Conservation (phyloP, 2,113 vertebrate species). For the Neogobius melanostomus region DNA sequence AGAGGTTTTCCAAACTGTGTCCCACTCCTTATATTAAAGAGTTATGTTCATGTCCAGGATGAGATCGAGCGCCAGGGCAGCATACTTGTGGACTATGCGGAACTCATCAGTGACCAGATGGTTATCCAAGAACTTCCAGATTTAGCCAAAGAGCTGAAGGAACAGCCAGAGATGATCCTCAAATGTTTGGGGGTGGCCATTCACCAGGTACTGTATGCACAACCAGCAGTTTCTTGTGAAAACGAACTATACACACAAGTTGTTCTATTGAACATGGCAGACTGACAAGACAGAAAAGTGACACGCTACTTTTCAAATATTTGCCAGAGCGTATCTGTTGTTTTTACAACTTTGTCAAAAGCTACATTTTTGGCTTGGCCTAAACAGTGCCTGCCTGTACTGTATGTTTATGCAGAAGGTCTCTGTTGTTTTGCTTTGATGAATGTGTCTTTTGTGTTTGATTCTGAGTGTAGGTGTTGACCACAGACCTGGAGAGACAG, state of each 20-base stretch:
- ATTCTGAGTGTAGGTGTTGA: constrained; percentile 82
- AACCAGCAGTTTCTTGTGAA: neutral
- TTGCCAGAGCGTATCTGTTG: too few relatives aligned
- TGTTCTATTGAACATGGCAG: too few relatives aligned
- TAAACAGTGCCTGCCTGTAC: too few relatives aligned
- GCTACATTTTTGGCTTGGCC: too few relatives aligned
- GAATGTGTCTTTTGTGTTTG: neutral
- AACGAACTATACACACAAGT: too few relatives aligned
- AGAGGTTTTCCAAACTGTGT: too few relatives aligned
- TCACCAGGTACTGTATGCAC: constrained; percentile 84
- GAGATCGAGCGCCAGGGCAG: constrained; percentile 98
- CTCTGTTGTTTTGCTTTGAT: neutral
- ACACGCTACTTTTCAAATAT: too few relatives aligned
- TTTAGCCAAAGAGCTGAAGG: constrained; percentile 81
- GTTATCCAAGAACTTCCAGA: constrained; percentile 74
- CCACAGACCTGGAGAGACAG: constrained; percentile 89
- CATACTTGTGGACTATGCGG: constrained; percentile 93
- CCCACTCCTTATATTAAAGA: too few relatives aligned
- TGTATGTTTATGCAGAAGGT: too few relatives aligned
- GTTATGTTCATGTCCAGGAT: constrained; percentile 76
- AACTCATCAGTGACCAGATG: constrained; percentile 76
- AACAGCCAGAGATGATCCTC: constrained; percentile 88
- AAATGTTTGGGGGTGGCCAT: constrained; percentile 92
- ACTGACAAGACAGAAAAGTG: too few relatives aligned
- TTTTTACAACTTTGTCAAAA: too few relatives aligned